Base-by-base conservation (phyloP, 2,113 vertebrate genomes). In the Sinocyclocheilus rhinocerous region DNA sequence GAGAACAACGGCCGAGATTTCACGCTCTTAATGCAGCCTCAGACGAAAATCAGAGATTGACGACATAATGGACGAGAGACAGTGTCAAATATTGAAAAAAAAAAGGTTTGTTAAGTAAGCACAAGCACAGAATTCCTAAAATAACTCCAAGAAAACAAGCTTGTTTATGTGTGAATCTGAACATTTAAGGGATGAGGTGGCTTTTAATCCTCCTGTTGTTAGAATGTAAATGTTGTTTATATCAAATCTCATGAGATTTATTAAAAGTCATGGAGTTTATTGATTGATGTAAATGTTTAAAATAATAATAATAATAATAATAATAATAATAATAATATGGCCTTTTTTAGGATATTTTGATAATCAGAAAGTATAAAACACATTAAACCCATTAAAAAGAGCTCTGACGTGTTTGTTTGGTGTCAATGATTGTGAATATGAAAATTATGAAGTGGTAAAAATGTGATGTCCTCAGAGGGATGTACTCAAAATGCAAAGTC, bases 1-100 rank as follows among this genome's bases (percentile, higher is more conserved):
- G 87, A 76, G 48, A 36, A 70, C n/a, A 65, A 75, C 42, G n/a
- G 26, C 45, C 24, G 76, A 70, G 42, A 80, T 57, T 72, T 84
- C 45, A 52, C 36, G 13, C 70, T 59, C 61, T 50, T 61, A 59
- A 79, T 39, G 76, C 57, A 77, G 26, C 36, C 7, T 78, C n/a
- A n/a, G 20, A 70, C 24, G 1, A 55, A 70, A 83, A 83, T 83
- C 20, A 26, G 69, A 22, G 69, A 73, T 83, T 83, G 4, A 11
- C 2, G 11, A 73, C 12, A 73, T 59, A 15, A 39, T 39, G 39
- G 15, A 48, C 10, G 4, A 55, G 42, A 33, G 9, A 55, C 42
- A 24, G 48, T 16, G 24, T 24, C 18, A 12, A 55, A 83, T 24
- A 72, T 6, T 72, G 65, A 3, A 1, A 26, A 59, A 67, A 81